Conservation (phyloP, 2,113 vertebrate species). For the Danio rerio region GRCz12tu NC_133180.1:33077001-33077500, state of each 20-base stretch:
- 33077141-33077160: conserved; percentile 13
- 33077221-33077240: not conserved
- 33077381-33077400: conserved; percentile 11
- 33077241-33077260: not conserved
- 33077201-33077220: conserved; percentile 48
- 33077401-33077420: conserved; percentile 34
- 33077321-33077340: not conserved
- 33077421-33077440: not conserved
- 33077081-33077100: conserved; percentile 9
- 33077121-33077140: conserved; percentile 44
- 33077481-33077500: conserved; percentile 37
- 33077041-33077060: conserved; percentile 2
- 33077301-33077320: conserved; percentile 4
- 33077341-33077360: not conserved
- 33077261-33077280: conserved; percentile 15
- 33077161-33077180: conserved; percentile 37
- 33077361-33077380: conserved; percentile 34
- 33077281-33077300: not conserved
- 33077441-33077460: conserved; percentile 8
- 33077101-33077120: conserved; percentile 23
- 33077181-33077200: conserved; percentile 32
- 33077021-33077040: conserved; percentile 21
- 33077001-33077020: not conserved
- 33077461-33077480: not conserved
- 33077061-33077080: not conserved